Evolutionary conservation across 2,113 vertebrate species (phyloP).

Genomic region (Clarias batrachus): DNA sequence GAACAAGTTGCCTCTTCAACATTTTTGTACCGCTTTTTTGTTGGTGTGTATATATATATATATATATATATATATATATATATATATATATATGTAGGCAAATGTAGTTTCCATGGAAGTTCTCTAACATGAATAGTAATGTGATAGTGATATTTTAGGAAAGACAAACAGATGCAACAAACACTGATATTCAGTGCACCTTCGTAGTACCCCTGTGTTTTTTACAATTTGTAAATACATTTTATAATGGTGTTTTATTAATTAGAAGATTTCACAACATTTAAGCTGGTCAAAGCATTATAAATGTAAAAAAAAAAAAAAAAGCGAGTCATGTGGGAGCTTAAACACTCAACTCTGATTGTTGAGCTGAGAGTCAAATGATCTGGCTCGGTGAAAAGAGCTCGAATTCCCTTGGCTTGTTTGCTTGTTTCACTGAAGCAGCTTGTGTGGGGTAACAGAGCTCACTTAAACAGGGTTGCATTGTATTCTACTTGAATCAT

Average conservation of each 20-base stretch:
- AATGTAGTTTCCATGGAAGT: neutral
- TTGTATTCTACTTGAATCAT: neutral
- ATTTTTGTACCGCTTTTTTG: neutral
- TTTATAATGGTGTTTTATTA: neutral
- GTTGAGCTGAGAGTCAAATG: neutral
- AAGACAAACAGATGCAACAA: neutral
- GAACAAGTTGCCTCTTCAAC: neutral
- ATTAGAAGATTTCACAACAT: neutral
- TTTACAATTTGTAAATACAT: neutral
- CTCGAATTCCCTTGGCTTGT: neutral
- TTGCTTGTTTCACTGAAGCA: neutral
- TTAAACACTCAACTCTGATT: neutral
- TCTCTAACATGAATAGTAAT: neutral
- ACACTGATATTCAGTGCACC: neutral
- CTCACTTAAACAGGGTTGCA: neutral
- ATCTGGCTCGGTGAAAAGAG: neutral
- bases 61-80: neutral
- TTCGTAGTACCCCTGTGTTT: neutral
- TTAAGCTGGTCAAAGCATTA: neutral
- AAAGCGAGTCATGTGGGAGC: neutral
- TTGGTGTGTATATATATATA: neutral
- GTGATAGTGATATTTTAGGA: neutral
- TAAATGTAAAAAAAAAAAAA: neutral
- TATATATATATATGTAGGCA: neutral
- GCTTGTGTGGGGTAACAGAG: neutral